phyloP scores from a whole-genome alignment of 92 coral and sea anemone genomes.

The Parazoanthus swiftii region DNA sequence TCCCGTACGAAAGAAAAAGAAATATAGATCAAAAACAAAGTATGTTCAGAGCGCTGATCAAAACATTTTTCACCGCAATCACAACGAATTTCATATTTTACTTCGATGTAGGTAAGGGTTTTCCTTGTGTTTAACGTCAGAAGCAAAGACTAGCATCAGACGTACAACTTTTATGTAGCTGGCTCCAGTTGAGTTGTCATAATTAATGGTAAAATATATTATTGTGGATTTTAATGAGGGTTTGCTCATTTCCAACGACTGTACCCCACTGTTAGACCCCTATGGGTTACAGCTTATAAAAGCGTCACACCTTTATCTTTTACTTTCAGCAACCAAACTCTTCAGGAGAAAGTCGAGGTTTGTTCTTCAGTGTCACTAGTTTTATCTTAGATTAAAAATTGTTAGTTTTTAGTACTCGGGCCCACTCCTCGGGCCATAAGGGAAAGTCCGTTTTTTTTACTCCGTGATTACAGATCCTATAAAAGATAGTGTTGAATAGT shows the following conservation, averaged over 20 bases:
- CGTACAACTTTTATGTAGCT: neutral
- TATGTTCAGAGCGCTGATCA: too few species aligned
- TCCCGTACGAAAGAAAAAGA: too few species aligned
- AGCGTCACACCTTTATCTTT: neutral
- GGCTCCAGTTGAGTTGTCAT: neutral
- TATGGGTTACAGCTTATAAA: neutral
- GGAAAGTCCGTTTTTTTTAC: too few species aligned
- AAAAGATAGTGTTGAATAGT: too few species aligned
- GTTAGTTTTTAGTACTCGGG: too few species aligned
- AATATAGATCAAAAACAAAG: too few species aligned
- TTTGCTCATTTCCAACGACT: neutral
- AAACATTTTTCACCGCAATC: too few species aligned
- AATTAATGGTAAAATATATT: neutral
- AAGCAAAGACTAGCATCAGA: neutral
- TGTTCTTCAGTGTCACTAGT: neutral
- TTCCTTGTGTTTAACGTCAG: neutral
- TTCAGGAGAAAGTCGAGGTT: constrained; percentile 27
- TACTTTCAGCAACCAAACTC: constrained; percentile 15
- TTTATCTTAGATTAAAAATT: too few species aligned
- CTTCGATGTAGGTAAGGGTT: neutral
- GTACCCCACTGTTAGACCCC: neutral
- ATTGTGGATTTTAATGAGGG: neutral
- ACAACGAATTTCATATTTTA: too few species aligned
- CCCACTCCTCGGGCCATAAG: too few species aligned
- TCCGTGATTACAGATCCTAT: too few species aligned